phyloP scores from a whole-genome alignment of 2,888 invertebrate species.

The Ellobium chinense region DNA sequence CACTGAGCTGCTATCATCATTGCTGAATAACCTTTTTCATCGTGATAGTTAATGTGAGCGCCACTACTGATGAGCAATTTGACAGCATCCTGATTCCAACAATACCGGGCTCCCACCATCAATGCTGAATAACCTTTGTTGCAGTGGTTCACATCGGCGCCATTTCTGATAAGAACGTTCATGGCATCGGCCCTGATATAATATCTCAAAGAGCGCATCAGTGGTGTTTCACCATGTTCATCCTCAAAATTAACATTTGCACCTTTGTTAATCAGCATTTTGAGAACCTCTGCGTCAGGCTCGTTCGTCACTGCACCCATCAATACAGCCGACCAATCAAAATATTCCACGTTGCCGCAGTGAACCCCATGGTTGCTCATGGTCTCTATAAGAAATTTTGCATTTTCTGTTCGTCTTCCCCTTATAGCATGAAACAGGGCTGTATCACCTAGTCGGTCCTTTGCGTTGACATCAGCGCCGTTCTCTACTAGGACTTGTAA shows the following conservation, averaged over 20 bases:
- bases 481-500: conserved; percentile 6
- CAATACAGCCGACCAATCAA: neutral
- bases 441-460: neutral
- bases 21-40: neutral
- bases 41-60: neutral
- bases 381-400: neutral
- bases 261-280: neutral
- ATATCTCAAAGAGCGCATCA: neutral
- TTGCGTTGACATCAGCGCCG: neutral
- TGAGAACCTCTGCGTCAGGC: neutral
- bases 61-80: too few species aligned
- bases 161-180: neutral
- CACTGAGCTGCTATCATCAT: neutral
- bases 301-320: neutral
- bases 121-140: too few species aligned
- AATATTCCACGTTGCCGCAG: neutral
- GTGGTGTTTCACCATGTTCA: neutral
- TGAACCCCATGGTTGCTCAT: neutral
- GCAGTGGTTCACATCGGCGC: too few species aligned
- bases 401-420: neutral
- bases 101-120: too few species aligned
- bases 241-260: conserved; percentile 12
- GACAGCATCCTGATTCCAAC: too few species aligned
- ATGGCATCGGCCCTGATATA: neutral
- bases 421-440: neutral